Base-by-base conservation (phyloP, 64 coral and sea anemone species). In the Catalaphyllia jardinei region DNA sequence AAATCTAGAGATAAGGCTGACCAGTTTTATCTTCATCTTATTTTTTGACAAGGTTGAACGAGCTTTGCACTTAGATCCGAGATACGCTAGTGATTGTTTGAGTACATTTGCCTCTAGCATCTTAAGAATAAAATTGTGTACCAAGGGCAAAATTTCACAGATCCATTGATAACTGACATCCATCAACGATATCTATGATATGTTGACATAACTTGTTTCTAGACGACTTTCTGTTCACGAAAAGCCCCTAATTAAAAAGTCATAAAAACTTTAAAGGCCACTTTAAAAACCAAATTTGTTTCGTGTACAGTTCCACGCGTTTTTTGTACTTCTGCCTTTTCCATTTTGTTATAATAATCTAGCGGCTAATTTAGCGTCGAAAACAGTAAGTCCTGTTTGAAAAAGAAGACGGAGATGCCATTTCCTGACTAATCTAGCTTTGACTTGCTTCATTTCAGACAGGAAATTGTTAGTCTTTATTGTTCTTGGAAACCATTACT, bases 381-480 rank as follows among this genome's bases (percentile, higher is more conserved):
- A 69, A 69, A 25, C 22, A 69, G 65, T 5, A 24, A 69, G 22
- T 27, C 65, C 10, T 28, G 22, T 69, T 69, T 69, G 22, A 27
- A 27, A 69, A 69, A 67, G 25, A 51, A 85, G 61, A 71, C 67
- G 38, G 63, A 28, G 9, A 63, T 25, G 49, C 42, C 12, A 85
- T 85, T 85, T 85, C 81, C 81, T 85, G 81, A 20, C 63, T 85
- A 85, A 71, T 71, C 63, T 71, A 25, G 38, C 62, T 22, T 51
- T 46, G 24, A 63, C 61, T 51, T 24, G 60, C 62, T 25, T 71
- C 62, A 71, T 39, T 42, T 85, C 39, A 38, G 81, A 63, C 81
- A 85, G 81, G 81, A 85, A 85, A 85, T 85, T 51, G 67, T 85
- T 85, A 42, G 35, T 71, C 24, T 27, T 69, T 71, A 46, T 85